Conservation (phyloP, 2,797 vertebrate species). For the Lophius americanus region DNA sequence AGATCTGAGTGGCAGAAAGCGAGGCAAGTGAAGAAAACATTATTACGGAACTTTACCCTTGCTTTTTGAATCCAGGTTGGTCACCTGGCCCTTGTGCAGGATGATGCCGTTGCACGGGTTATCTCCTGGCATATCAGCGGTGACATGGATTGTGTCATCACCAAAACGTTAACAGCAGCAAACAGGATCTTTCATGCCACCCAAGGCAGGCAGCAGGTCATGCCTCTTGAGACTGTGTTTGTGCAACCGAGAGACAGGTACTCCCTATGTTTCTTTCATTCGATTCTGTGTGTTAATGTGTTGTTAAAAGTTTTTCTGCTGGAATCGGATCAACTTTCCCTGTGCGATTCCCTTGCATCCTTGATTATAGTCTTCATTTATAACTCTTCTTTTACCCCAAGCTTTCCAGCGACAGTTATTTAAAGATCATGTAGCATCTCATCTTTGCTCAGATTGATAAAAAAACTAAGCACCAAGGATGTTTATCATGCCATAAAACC, state of each 20-base stretch:
- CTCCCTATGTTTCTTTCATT: not conserved
- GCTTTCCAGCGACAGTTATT: slow-evolving; percentile 43
- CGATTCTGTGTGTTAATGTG: not conserved
- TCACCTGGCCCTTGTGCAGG: slow-evolving; percentile 87
- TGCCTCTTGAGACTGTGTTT: slow-evolving; percentile 88
- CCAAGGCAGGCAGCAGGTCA: slow-evolving; percentile 87
- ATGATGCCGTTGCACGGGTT: slow-evolving; percentile 86
- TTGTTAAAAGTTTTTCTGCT: not conserved
- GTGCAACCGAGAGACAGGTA: slow-evolving; percentile 83
- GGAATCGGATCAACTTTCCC: slow-evolving; percentile 9
- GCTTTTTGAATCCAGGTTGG: slow-evolving; percentile 81
- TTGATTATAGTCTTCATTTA: slow-evolving; percentile 47
- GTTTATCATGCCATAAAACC: no score
- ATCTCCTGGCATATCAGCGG: slow-evolving; percentile 92
- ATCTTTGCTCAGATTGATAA: not conserved
- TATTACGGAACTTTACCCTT: not conserved
- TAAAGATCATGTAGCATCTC: slow-evolving; percentile 22
- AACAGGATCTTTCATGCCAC: slow-evolving; percentile 83
- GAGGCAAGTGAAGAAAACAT: no score
- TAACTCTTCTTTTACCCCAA: slow-evolving; percentile 4
- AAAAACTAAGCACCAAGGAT: not conserved
- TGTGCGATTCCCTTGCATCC: slow-evolving; percentile 5
- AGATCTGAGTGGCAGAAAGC: no score
- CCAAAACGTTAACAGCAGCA: slow-evolving; percentile 85
- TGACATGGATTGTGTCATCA: slow-evolving; percentile 94